Conservation (phyloP, 2,113 vertebrate species). For the Nothoprocta perdicaria region DNA sequence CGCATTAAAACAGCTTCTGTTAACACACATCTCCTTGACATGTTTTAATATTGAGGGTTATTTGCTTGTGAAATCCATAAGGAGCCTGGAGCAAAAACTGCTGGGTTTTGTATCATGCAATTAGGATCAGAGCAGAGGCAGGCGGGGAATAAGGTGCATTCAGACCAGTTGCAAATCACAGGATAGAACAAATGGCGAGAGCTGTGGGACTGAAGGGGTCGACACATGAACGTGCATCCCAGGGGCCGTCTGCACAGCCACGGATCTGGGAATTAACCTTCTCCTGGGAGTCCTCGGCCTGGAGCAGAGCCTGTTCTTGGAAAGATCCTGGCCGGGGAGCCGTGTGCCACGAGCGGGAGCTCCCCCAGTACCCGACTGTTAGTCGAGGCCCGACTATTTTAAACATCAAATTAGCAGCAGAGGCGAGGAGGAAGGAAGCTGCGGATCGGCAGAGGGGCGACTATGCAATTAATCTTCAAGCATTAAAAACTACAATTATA, state of each 20-base stretch:
- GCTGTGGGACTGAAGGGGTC: background rate
- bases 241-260: rapidly evolving
- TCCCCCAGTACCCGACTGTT: too few species aligned
- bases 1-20: background rate
- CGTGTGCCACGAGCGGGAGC: too few species aligned
- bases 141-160: rapidly evolving
- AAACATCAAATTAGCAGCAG: background rate
- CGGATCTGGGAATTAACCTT: rapidly evolving
- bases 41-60: background rate
- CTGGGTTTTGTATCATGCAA: rapidly evolving
- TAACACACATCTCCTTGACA: background rate
- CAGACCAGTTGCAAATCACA: rapidly evolving
- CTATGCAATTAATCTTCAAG: conserved; percentile 75
- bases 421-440: conserved; percentile 37
- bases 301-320: too few species aligned
- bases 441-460: conserved; percentile 45
- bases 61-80: background rate
- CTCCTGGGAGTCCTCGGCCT: too few species aligned
- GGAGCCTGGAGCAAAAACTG: rapidly evolving
- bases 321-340: too few species aligned
- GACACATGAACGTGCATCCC: background rate
- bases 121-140: rapidly evolving
- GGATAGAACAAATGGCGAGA: rapidly evolving
- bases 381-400: background rate
- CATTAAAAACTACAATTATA: conserved; percentile 66